Evolutionary conservation across 1,140 invertebrate species (phyloP).

Genomic region (Belonocnema kinseyi): DNA sequence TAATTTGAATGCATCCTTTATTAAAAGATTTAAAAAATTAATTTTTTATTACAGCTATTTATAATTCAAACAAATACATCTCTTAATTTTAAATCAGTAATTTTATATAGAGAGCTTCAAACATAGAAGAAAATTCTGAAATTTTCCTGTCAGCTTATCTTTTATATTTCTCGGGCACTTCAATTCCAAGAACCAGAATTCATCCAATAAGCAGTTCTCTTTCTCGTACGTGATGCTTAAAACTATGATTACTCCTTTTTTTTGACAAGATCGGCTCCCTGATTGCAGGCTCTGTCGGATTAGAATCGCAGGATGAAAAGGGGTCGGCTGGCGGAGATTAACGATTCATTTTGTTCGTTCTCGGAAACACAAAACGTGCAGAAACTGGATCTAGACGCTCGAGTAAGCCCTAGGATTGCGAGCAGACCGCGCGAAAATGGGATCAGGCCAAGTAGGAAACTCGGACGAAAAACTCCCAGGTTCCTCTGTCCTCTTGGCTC

Average conservation of each 20-base stretch:
- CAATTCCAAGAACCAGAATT: neutral
- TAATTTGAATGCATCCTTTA: too few relatives aligned
- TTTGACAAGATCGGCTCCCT: slow-evolving; percentile 19
- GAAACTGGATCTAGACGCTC: slow-evolving; percentile 55
- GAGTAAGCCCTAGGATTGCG: slow-evolving; percentile 53
- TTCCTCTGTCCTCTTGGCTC: slow-evolving; percentile 40
- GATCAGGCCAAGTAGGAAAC: slow-evolving; percentile 59
- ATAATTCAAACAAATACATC: too few relatives aligned
- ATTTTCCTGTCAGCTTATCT: neutral
- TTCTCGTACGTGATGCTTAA: slow-evolving; percentile 5
- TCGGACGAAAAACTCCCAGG: slow-evolving; percentile 48
- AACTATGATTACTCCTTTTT: slow-evolving; percentile 11
- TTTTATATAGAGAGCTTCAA: too few relatives aligned
- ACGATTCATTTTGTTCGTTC: slow-evolving; percentile 32
- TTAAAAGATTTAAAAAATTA: too few relatives aligned
- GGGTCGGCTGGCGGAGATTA: slow-evolving; percentile 31
- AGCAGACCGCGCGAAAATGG: slow-evolving; percentile 51
- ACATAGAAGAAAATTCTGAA: too few relatives aligned
- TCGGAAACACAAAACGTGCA: slow-evolving; percentile 38
- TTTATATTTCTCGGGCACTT: neutral
- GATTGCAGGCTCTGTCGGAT: slow-evolving; percentile 23
- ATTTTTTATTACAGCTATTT: too few relatives aligned
- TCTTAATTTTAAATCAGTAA: too few relatives aligned
- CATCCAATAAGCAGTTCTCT: neutral
- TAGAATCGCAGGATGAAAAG: slow-evolving; percentile 33